Base-by-base conservation (phyloP, 2,888 invertebrate species). In the Orgyia antiqua region DNA sequence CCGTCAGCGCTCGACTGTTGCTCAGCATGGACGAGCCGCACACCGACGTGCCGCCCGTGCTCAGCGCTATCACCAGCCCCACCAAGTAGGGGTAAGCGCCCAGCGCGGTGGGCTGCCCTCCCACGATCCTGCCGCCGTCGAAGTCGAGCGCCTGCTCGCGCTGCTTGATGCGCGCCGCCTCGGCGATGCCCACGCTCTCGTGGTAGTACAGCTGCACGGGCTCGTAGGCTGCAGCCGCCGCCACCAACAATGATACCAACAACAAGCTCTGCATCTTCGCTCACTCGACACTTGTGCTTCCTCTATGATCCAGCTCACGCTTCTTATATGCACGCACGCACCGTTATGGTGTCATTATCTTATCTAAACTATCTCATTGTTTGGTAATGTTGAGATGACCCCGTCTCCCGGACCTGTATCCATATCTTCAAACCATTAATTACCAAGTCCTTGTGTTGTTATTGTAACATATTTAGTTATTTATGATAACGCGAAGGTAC, bases 21-120 rank as follows among this genome's bases (percentile, higher is more conserved):
- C 31, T 42, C 41, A 63, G 34, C 54, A 59, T 47, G n/a, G 63
- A 52, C 8, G 62, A 49, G 40, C 56, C 57, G 40, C 65, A 57
- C 19, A 62, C 58, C 0, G 62, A 56, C 3, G 51, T 56, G 9
- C 26, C 38, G 10, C 61, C 62, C 1, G 39, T 29, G 23, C 48
- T 48, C 51, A 65, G 40, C 6, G 49, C 54, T 39, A 65, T 58
- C 24, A 61, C 42, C 18, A 64, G 33, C 0, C 64, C 64, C 7
- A 50, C 54, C 45, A 53, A 27, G 26, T 39, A 51, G 0, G 51
- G 58, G 26, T 51, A 45, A 12, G 55, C 24, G 15, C 58, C 54
- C 24, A 46, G 9, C 9, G 9, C 9, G 4, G 20, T 9, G 4
- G 20, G 9, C 2, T 7, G 1, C 1, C 20, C 20, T 2, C 20